Base-by-base conservation (phyloP, 2,113 vertebrate species). In the Candoia aspera region DNA sequence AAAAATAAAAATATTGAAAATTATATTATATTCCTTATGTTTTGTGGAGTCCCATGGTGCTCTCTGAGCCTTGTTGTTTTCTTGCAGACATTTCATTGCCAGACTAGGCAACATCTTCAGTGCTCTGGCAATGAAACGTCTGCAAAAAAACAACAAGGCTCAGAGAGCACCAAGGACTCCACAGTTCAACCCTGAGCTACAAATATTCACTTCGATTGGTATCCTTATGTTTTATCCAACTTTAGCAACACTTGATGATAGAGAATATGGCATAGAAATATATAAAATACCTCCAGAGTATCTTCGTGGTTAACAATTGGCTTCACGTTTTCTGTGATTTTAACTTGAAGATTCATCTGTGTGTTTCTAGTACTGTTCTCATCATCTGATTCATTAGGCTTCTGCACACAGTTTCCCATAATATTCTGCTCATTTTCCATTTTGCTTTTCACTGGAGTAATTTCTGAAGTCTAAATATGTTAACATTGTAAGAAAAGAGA, bases 391-490 rank as follows among this genome's bases (percentile, higher is more conserved):
- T 97, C 97, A 94, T 5, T 91, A 46, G 96, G 89, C 95, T 97
- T 98, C 91, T 97, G 97, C 87, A 97, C 1, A 90, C 92, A 96
- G 94, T 97, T 97, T 92, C 96, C 97, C 54, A 97, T 95, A 73
- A 96, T 88, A 93, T 95, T 97, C 2, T 96, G 95, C 89, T 98
- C 98, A 59, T 99, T 98, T 68, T 98, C 97, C 0, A 93, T 91
- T 91, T 97, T 97, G 90, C 95, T 98, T 90, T 98, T 99, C 83
- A 97, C n/a, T 90, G 95, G 96, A 62, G 96, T 94, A 19, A 92
- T 95, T 95, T 99, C 99, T 46, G 98, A 98, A 95, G 98, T 98
- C 99, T 99, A 92, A 89, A 85, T 26, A 83, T 46, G n/a, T 84
- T 92, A 60, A 62, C 17, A 53, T 33, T 29, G 13, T 62, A 13